These are phyloP conservation scores for Cinclus mexicanus DNA, from an alignment of 2,113 vertebrate species.

Conservation along the genomic window DNA sequence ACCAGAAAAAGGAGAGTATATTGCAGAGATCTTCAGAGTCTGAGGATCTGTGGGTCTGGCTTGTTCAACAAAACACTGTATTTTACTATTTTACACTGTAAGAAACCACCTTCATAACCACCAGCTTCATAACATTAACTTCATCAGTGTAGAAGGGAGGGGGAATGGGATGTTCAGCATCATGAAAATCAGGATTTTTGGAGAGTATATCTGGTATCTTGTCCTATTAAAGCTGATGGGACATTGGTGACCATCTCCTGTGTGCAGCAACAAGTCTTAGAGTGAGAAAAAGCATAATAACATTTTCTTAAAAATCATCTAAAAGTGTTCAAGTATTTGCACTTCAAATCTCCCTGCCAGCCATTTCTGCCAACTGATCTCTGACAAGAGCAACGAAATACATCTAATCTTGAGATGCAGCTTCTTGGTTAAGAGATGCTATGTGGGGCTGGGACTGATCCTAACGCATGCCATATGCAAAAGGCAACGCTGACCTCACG, in stretches of 20 bases:
- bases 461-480: background rate
- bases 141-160: fast-evolving
- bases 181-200: background rate
- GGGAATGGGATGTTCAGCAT: background rate
- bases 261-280: background rate
- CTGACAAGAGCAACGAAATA: background rate
- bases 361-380: background rate
- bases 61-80: background rate
- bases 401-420: background rate
- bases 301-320: background rate
- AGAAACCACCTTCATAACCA: background rate
- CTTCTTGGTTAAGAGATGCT: background rate
- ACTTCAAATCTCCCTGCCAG: background rate
- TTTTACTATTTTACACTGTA: background rate
- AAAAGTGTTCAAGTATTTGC: background rate
- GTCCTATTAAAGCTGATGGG: background rate
- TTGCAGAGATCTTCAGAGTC: background rate
- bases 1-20: background rate
- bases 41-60: background rate
- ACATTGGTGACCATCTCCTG: background rate
- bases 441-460: background rate
- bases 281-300: background rate
- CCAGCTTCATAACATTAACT: background rate
- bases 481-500: background rate
- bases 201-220: background rate